A percentile compares a stretch with the other conserved stretches of the same genome.
These are phyloP conservation scores for Sebastes jordani DNA, from an alignment of 2,797 vertebrate genomes.

Conservation along the genomic window DNA sequence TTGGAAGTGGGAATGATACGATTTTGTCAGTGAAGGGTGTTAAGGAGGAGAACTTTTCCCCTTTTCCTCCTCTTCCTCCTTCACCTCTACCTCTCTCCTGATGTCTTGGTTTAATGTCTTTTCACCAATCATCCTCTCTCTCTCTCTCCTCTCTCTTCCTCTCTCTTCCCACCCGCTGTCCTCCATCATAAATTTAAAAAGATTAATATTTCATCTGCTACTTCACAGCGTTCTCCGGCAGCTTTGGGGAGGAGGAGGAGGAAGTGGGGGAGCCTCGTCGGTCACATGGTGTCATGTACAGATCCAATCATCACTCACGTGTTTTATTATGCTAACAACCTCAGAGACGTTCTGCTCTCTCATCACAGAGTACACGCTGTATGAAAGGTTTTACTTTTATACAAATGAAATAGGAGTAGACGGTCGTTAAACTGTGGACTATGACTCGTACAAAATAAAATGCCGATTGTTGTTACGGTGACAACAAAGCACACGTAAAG, in stretches of 20 bases:
- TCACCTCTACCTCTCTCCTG: neutral
- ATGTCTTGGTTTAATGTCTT: constrained; percentile 9
- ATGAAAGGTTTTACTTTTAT: neutral
- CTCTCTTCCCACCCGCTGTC: constrained; percentile 9
- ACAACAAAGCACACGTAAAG: no score
- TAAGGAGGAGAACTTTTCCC: no score
- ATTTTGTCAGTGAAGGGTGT: no score
- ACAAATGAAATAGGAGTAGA: no score
- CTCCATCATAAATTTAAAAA: constrained; percentile 57
- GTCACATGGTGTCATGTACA: neutral
- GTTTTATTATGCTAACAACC: constrained; percentile 14
- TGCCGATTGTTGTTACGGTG: no score
- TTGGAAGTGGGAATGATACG: no score
- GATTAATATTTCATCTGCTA: constrained; percentile 68
- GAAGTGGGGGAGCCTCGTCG: neutral
- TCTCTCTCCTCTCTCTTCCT: neutral
- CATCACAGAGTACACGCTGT: neutral
- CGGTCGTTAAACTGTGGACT: fast-evolving
- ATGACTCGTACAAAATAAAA: no score
- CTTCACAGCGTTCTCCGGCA: constrained; percentile 27
- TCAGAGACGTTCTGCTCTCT: neutral
- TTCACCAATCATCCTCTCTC: neutral
- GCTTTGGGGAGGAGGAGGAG: neutral
- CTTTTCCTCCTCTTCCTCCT: neutral
- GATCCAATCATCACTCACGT: neutral